Conservation (phyloP, 2,797 vertebrate species). For the Hyperoplus lanceolatus region DNA sequence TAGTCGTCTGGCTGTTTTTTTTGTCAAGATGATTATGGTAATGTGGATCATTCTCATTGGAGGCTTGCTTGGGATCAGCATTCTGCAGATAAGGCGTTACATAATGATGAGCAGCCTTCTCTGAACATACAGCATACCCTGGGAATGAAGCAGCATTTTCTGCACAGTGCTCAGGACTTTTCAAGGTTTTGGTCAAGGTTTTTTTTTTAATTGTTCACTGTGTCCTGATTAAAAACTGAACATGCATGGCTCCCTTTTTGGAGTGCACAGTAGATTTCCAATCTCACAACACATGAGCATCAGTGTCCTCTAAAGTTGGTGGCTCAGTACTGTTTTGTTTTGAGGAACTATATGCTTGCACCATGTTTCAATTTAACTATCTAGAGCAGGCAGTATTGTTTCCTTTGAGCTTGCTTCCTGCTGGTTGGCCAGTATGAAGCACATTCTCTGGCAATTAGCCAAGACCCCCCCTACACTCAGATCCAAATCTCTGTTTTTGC, state of each 20-base stretch:
- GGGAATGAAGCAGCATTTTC: slow-evolving; percentile 12
- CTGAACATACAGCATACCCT: neutral
- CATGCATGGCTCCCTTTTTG: neutral
- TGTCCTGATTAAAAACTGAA: neutral
- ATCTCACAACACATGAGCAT: neutral
- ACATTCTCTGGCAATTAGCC: slow-evolving; percentile 56
- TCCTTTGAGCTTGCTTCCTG: slow-evolving; percentile 47
- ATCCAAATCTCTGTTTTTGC: slow-evolving; percentile 24
- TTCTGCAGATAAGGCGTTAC: slow-evolving; percentile 49
- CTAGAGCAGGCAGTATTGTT: slow-evolving; percentile 33
- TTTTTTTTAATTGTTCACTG: no score
- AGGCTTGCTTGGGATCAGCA: slow-evolving; percentile 54
- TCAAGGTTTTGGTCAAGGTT: neutral
- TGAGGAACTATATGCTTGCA: slow-evolving; percentile 1
- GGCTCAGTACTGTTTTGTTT: slow-evolving; percentile 2
- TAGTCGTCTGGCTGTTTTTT: slow-evolving; percentile 20
- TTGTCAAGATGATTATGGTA: slow-evolving; percentile 61
- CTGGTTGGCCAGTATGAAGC: slow-evolving; percentile 16
- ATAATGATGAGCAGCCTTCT: slow-evolving; percentile 10
- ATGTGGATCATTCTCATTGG: slow-evolving; percentile 41
- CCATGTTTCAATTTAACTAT: neutral
- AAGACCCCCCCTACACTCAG: neutral
- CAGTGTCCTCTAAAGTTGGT: neutral
- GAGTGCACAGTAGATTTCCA: neutral
- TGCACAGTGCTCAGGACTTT: neutral